Conservation (phyloP, 2,888 invertebrate species). For the Pterobdella sp. region DNA sequence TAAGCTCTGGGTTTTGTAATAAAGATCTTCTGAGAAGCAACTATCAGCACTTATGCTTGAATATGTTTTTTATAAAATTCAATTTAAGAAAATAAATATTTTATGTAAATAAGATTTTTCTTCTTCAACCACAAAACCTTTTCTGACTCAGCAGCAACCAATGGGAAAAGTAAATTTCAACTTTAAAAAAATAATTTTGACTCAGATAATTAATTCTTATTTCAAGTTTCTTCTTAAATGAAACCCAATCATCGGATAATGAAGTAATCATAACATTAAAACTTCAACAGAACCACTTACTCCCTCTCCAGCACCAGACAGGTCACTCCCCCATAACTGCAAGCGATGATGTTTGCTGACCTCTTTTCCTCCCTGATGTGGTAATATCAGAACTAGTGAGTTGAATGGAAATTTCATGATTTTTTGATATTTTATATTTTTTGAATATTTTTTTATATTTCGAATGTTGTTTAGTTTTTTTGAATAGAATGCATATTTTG, state of each 20-base stretch:
- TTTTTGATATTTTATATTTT: neutral
- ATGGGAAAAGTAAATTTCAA: neutral
- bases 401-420: neutral
- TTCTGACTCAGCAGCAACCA: no score
- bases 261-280: neutral
- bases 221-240: neutral
- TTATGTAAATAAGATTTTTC: neutral
- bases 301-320: constrained; percentile 93
- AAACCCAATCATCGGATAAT: neutral
- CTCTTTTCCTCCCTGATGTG: constrained; percentile 70
- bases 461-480: neutral
- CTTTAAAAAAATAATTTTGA: neutral
- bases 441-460: neutral
- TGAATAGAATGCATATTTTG: neutral
- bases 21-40: neutral
- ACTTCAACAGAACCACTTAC: constrained; percentile 42
- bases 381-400: neutral
- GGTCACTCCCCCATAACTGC: constrained; percentile 82
- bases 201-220: neutral
- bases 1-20: constrained; percentile 16
- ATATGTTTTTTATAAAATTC: neutral
- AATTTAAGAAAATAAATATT: constrained; percentile 1
- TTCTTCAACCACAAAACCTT: no score
- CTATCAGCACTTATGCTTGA: neutral
- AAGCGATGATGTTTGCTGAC: constrained; percentile 89